Base-by-base conservation (phyloP, 2,888 invertebrate species). In the Marronus borbonicus region DNA sequence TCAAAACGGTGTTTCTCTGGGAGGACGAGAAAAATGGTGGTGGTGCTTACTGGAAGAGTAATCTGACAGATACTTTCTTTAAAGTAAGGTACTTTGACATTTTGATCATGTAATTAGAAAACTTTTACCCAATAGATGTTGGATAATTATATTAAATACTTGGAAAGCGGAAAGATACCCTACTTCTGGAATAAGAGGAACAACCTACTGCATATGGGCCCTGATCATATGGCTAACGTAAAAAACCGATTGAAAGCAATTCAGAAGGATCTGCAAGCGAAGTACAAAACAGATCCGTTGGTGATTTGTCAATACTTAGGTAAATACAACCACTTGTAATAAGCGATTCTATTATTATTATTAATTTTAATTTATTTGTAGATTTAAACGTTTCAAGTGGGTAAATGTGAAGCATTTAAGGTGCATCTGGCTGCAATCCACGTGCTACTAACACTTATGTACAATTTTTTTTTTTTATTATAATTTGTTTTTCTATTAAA, bases 1-100 rank as follows among this genome's bases (percentile, higher is more conserved):
- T 92, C 0, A 92, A 92, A 83, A 91, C 90, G 0, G 79, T 92
- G 0, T 90, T 90, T 82, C 88, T 90, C 72, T 89, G 89, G 86
- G 89, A 89, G 12, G 80, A 83, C 0, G 85, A 85, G 14, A 83
- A 81, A 5, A 78, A 68, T n/a, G 72, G 72, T 8, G 79, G 78
- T 3, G 76, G 10, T 3, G 74, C 10, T n/a, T 84, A 81, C 81
- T 80, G 82, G 85, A 78, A 64, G 3, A 80, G 78, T 74, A 81
- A 83, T 4, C 64, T 84, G 44, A 83, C 82, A 12, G 83, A 86
- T 52, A 84, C 87, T 28, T 80, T 82, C 4, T 70, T 76, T 0
- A 89, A 86, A 80, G 89, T 90, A 88, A 83, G 84, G 10, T 8
- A 44, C 8, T 12, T 12, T 12, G 12, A 8, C 7, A 12, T 44